phyloP scores from a whole-genome alignment of 37 sponge, comb jelly and placozoan genomes.

The Bolinopsis microptera region DNA sequence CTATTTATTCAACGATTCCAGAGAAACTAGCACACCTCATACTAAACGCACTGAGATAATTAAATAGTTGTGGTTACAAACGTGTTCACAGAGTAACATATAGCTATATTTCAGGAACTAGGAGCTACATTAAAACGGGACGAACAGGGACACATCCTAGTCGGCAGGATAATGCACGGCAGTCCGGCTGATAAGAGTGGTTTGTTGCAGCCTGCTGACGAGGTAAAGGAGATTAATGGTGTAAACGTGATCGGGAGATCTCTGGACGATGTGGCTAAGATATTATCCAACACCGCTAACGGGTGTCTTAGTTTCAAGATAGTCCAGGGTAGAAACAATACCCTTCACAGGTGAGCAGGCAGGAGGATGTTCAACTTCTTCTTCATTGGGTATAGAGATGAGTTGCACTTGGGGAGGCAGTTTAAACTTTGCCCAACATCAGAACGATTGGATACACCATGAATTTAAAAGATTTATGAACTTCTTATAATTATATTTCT shows the following conservation, averaged over 20 bases:
- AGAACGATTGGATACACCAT: too few relatives aligned
- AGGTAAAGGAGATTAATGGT: constrained; percentile 53
- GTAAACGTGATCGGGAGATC: constrained; percentile 55
- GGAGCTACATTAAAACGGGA: constrained; percentile 56
- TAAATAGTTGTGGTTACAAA: too few relatives aligned
- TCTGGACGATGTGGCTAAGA: constrained; percentile 46
- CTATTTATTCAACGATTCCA: too few relatives aligned
- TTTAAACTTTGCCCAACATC: too few relatives aligned
- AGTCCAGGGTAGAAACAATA: constrained; percentile 32
- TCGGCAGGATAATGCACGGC: constrained; percentile 56
- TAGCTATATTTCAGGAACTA: constrained; percentile 51
- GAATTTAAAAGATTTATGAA: too few relatives aligned
- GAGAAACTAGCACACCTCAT: too few relatives aligned
- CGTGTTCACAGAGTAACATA: too few relatives aligned
- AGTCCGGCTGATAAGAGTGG: constrained; percentile 60
- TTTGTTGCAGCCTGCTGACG: constrained; percentile 31
- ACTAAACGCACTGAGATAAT: too few relatives aligned
- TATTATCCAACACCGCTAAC: not conserved
- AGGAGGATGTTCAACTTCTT: too few relatives aligned
- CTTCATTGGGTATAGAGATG: too few relatives aligned
- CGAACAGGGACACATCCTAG: constrained; percentile 37
- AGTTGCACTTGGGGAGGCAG: too few relatives aligned
- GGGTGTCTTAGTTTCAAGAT: constrained; percentile 49
- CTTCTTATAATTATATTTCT: too few relatives aligned
- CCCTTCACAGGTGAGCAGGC: not conserved